phyloP scores from a whole-genome alignment of 2,888 invertebrate species.

The Volucella zonaria region DNA sequence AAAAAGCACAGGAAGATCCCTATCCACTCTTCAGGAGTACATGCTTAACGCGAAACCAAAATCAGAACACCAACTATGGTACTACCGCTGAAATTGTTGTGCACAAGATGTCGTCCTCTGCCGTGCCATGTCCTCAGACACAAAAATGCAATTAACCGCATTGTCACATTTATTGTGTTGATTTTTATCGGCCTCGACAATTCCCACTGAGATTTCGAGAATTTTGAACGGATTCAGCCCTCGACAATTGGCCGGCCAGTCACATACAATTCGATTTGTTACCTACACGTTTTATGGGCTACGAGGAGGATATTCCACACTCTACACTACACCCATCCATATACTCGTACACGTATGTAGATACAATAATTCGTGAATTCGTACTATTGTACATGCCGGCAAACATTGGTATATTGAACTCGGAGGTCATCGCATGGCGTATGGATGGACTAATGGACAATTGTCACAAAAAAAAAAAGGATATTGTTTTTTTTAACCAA shows the following conservation, averaged over 20 bases:
- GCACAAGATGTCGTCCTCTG: conserved; percentile 1
- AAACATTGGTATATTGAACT: conserved; percentile 11
- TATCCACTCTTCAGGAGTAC: too few relatives aligned
- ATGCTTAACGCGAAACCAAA: too few relatives aligned
- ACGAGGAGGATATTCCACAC: neutral
- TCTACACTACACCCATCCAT: neutral
- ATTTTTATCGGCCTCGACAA: conserved; percentile 71
- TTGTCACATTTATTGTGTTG: conserved; percentile 72
- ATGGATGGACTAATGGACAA: conserved; percentile 17
- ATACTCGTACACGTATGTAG: too few relatives aligned
- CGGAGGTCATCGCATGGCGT: conserved; percentile 11
- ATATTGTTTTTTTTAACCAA: conserved; percentile 12
- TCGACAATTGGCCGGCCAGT: conserved; percentile 43
- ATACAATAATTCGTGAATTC: too few relatives aligned
- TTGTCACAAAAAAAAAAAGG: neutral
- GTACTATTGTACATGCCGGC: neutral
- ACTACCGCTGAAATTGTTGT: neutral
- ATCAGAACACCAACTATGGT: too few relatives aligned
- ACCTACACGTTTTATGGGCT: conserved; percentile 5
- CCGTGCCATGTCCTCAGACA: conserved; percentile 48
- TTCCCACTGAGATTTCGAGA: conserved; percentile 49
- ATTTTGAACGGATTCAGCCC: conserved; percentile 54
- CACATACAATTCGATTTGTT: conserved; percentile 19
- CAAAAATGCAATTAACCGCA: conserved; percentile 73
- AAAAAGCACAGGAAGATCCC: too few relatives aligned